phyloP scores from a whole-genome alignment of 2,797 vertebrate genomes.

The Rhinatrema bivittatum region DNA sequence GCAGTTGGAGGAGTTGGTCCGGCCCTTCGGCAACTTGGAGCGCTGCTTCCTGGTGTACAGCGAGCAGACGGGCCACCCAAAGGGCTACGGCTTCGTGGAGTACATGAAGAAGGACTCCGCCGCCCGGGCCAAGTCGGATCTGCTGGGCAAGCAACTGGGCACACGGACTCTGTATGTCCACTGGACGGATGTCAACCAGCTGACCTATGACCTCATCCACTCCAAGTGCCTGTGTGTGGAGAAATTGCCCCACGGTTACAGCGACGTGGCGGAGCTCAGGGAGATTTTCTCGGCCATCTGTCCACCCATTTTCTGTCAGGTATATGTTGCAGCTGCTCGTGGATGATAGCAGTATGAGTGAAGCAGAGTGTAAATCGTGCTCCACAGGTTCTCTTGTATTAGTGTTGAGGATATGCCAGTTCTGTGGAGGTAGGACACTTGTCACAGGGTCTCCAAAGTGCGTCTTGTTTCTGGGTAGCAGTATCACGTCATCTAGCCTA shows the following conservation, averaged over 20 bases:
- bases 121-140: slow-evolving; percentile 80
- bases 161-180: slow-evolving; percentile 85
- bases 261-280: slow-evolving; percentile 64
- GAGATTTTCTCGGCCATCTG: slow-evolving; percentile 58
- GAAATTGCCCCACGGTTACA: slow-evolving; percentile 65
- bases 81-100: slow-evolving; percentile 91
- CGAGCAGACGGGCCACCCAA: slow-evolving; percentile 70
- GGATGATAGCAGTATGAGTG: too few relatives aligned
- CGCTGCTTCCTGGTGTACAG: slow-evolving; percentile 89
- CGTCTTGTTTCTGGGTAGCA: too few relatives aligned
- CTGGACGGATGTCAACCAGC: slow-evolving; percentile 83
- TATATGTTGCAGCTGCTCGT: slow-evolving; percentile 30
- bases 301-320: slow-evolving; percentile 79
- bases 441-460: too few relatives aligned
- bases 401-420: too few relatives aligned
- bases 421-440: too few relatives aligned
- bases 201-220: slow-evolving; percentile 73
- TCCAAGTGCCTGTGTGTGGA: slow-evolving; percentile 83
- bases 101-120: slow-evolving; percentile 96
- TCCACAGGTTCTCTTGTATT: too few relatives aligned
- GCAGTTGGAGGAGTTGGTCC: slow-evolving; percentile 86
- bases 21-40: slow-evolving; percentile 85
- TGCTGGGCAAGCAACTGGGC: slow-evolving; percentile 82
- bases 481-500: too few relatives aligned
- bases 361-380: too few relatives aligned